Evolutionary conservation across 2,797 vertebrate species (phyloP).

Genomic region (Aythya fuligula): DNA sequence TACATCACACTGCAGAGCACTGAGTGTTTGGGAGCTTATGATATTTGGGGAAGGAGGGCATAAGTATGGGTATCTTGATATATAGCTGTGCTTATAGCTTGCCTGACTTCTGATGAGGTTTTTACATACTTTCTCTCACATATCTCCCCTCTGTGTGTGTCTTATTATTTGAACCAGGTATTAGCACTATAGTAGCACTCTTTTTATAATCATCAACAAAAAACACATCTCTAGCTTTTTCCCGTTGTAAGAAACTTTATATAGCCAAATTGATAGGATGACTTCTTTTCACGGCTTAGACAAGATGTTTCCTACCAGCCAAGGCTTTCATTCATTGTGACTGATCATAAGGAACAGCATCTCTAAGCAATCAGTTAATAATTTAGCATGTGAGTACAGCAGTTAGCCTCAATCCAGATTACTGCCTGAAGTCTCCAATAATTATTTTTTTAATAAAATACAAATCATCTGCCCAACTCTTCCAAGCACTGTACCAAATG

Average conservation of each 20-base stretch:
- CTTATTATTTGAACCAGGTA: background rate
- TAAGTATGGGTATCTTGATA: background rate
- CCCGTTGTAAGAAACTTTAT: background rate
- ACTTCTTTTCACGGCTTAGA: background rate
- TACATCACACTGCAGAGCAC: rapidly evolving
- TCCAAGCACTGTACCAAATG: background rate
- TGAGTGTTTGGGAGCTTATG: background rate
- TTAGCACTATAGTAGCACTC: background rate
- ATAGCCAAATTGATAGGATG: background rate
- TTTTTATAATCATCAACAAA: background rate
- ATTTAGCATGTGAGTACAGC: background rate
- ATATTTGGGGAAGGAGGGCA: background rate
- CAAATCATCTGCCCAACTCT: background rate
- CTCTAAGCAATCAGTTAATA: background rate
- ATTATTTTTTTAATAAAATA: background rate
- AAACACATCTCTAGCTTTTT: background rate
- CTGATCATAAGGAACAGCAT: background rate
- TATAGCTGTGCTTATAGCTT: background rate
- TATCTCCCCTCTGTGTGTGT: background rate
- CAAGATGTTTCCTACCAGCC: background rate
- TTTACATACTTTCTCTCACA: background rate
- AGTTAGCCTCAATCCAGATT: background rate
- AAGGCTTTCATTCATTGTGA: background rate
- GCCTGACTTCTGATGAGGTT: background rate
- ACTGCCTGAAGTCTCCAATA: background rate